These are phyloP conservation scores for Illadopsis cleaveri DNA, from an alignment of 2,113 vertebrate species.

Conservation along the genomic window DNA sequence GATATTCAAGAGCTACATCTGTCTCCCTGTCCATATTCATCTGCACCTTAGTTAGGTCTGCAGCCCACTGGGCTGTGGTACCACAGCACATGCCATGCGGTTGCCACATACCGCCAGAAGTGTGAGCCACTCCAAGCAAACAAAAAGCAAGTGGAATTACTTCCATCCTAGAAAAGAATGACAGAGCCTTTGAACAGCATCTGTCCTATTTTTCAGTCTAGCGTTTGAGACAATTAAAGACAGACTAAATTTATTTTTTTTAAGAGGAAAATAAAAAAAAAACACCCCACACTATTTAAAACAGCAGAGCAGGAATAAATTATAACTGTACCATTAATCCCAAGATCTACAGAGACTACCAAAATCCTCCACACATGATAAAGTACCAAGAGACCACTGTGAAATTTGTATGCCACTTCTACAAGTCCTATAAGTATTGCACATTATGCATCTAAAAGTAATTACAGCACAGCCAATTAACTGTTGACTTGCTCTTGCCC, in stretches of 20 bases:
- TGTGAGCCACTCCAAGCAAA: not conserved
- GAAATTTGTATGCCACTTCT: constrained; percentile 22
- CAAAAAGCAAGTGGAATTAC: not conserved
- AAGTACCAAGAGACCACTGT: constrained; percentile 9
- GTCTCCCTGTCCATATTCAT: not conserved
- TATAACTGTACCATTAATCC: not conserved
- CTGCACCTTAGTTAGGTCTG: not conserved
- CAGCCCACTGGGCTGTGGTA: not conserved
- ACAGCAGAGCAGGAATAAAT: constrained; percentile 2
- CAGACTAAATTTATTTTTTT: not conserved
- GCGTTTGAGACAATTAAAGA: not conserved
- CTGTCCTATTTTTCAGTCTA: constrained; percentile 1
- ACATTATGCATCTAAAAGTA: constrained; percentile 53
- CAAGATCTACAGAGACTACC: constrained; percentile 11
- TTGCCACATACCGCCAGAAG: not conserved
- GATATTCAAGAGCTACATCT: not conserved
- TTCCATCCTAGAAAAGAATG: not conserved
- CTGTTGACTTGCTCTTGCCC: constrained; percentile 60
- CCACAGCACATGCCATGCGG: not conserved
- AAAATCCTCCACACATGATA: constrained; percentile 30
- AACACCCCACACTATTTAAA: not conserved
- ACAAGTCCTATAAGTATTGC: constrained; percentile 45
- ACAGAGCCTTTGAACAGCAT: not conserved
- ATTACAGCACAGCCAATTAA: constrained; percentile 64
- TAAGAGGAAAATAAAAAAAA: not conserved